Conservation (phyloP, 2,888 invertebrate genomes). For the Yponomeuta cagnagella region DNA sequence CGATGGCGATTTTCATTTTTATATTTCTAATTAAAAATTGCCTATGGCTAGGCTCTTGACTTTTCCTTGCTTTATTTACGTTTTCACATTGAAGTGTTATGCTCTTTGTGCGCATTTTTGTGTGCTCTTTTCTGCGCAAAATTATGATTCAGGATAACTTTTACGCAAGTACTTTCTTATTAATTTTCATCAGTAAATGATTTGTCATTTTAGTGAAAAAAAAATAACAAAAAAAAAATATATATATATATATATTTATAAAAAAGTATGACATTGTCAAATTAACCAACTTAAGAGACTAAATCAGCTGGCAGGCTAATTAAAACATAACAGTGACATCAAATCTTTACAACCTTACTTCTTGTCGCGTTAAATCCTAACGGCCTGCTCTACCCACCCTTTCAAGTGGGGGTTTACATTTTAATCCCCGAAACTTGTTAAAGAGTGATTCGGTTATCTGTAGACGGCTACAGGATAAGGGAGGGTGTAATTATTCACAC, state of each 20-base stretch:
- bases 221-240: too few species aligned
- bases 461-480: slow-evolving; percentile 34
- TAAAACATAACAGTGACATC: neutral
- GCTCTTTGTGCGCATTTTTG: neutral
- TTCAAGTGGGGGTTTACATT: neutral
- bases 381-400: neutral
- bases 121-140: too few species aligned
- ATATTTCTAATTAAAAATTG: neutral
- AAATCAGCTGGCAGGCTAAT: neutral
- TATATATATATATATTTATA: too few species aligned
- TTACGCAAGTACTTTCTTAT: too few species aligned
- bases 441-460: slow-evolving; percentile 53
- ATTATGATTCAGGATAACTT: too few species aligned
- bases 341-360: neutral
- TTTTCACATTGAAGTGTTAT: slow-evolving; percentile 8
- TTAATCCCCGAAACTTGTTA: slow-evolving; percentile 45
- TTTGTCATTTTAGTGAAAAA: too few species aligned
- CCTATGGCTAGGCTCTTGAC: neutral
- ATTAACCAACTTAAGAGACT: neutral
- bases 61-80: slow-evolving; percentile 30
- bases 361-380: neutral
- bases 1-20: neutral
- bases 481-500: slow-evolving; percentile 59
- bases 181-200: too few species aligned
- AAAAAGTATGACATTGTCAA: too few species aligned